Evolutionary conservation across 53 echinoderm and acorn worm genomes (phyloP).

Genomic region (Holothuria leucospilota): DNA sequence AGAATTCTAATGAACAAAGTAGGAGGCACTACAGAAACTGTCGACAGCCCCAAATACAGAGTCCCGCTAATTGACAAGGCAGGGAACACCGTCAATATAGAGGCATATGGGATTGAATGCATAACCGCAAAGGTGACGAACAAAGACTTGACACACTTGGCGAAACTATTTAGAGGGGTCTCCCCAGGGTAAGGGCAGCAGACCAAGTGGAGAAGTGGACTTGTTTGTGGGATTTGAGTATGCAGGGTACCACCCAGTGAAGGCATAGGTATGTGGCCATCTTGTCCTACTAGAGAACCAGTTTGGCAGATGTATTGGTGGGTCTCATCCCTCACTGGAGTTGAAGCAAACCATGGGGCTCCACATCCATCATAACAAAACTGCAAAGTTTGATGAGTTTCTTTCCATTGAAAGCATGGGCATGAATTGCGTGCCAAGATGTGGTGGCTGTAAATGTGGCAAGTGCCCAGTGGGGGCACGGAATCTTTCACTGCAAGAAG

Average conservation of each 20-base stretch:
- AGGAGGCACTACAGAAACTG: slow-evolving; percentile 47
- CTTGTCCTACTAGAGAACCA: slow-evolving; percentile 41
- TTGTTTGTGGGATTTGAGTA: slow-evolving; percentile 60
- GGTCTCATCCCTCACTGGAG: slow-evolving; percentile 44
- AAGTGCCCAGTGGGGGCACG: slow-evolving; percentile 50
- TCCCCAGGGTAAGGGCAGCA: slow-evolving; percentile 1
- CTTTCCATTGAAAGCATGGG: slow-evolving; percentile 64
- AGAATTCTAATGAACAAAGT: slow-evolving; percentile 51
- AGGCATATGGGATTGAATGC: slow-evolving; percentile 57
- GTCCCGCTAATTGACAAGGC: slow-evolving; percentile 44
- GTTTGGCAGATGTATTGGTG: slow-evolving; percentile 58
- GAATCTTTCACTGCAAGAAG: slow-evolving; percentile 33
- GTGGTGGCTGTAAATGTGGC: slow-evolving; percentile 51
- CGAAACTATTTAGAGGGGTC: slow-evolving; percentile 29
- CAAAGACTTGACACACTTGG: slow-evolving; percentile 19
- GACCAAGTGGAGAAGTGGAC: slow-evolving; percentile 60
- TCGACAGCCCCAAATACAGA: slow-evolving; percentile 50
- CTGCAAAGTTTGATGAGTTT: slow-evolving; percentile 55
- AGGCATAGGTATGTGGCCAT: slow-evolving; percentile 40
- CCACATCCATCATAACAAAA: slow-evolving; percentile 47
- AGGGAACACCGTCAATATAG: slow-evolving; percentile 29
- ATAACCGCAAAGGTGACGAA: slow-evolving; percentile 59
- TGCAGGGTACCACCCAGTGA: slow-evolving; percentile 56
- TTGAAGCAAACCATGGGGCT: slow-evolving; percentile 15
- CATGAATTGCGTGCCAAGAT: slow-evolving; percentile 52